Evolutionary conservation across 1,140 invertebrate genomes (phyloP), one percentile per base, ranked within the genome.

Genomic region (Lordiphosa collinella): DNA sequence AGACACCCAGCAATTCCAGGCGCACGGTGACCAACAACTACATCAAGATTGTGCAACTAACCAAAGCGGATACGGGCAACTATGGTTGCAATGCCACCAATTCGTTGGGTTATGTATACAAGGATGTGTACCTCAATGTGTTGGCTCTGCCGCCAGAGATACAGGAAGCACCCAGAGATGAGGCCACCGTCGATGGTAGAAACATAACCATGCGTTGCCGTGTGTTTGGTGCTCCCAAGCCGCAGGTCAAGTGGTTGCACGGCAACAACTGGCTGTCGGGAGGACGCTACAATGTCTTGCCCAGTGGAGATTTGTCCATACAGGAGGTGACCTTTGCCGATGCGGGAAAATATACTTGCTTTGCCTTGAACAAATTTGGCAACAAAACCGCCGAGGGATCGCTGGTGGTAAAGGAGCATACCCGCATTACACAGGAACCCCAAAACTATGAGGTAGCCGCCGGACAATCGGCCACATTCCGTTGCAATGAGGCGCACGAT

Each of bases 71-170:
- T 89, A 98, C 97, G 4, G 97, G 97, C 55, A 99, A 99, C 89
- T 98, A 98, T 86, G 98, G 99, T 41, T 99, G 98, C 90, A 99
- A 99, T 90, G 98, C 98, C 1, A 98, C 97, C 56, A 99, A 99
- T 89, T 95, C 94, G n/a, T 92, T 97, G 66, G 98, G 98, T 25
- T 99, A 99, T 90, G 96, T 99, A 9, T 99, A 98, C 90, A 97
- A 97, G 86, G 98, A 99, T 91, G 96, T 99, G 36, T 99, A 96
- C 85, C 93, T 99, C 4, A 99, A 99, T 90, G 98, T 99, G 5
- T 90, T 98, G 67, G 96, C 96, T 9, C 91, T 99, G 47, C 93
- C 95, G 29, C 97, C 98, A 12, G 95, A 96, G 84, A 98, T 99
- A 54, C 93, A 93, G 9, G 93, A 95, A 78, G 92, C 94, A 1